Conservation (phyloP, 2,797 vertebrate species). For the Micromesistius poutassou region DNA sequence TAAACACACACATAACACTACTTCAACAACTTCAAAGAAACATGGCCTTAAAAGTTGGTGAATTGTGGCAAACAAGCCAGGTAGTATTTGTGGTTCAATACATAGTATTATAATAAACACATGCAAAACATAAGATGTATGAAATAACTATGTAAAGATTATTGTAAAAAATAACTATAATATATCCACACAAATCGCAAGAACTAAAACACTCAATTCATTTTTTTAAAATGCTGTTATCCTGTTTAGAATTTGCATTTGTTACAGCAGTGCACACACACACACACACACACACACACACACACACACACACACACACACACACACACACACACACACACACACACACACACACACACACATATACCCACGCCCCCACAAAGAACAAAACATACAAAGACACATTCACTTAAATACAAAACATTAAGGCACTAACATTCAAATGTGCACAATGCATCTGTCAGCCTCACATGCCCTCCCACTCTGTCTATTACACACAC, state of each 20-base stretch:
- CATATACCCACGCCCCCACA: slow-evolving; percentile 9
- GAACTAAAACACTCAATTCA: background rate
- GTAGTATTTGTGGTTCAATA: background rate
- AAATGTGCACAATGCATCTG: slow-evolving; percentile 42
- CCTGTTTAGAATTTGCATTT: background rate
- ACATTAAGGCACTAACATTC: slow-evolving; percentile 15
- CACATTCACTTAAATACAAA: background rate
- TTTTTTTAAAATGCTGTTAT: background rate
- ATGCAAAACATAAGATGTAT: background rate
- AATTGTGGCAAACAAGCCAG: background rate
- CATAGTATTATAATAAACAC: background rate
- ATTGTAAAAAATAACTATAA: background rate
- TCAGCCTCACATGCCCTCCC: slow-evolving; percentile 38
- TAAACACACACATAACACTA: slow-evolving; percentile 14
- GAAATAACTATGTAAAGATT: background rate
- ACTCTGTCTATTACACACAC: slow-evolving; percentile 11
- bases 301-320: background rate
- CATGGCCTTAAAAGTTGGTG: background rate
- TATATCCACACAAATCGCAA: slow-evolving; percentile 5
- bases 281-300: slow-evolving; percentile 5
- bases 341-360: slow-evolving; percentile 7
- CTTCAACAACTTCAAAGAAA: background rate
- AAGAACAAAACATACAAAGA: slow-evolving; percentile 11
- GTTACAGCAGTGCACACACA: background rate
- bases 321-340: slow-evolving; percentile 10